Evolutionary conservation across 2,888 invertebrate genomes (phyloP).

Genomic region (Congeria kusceri): DNA sequence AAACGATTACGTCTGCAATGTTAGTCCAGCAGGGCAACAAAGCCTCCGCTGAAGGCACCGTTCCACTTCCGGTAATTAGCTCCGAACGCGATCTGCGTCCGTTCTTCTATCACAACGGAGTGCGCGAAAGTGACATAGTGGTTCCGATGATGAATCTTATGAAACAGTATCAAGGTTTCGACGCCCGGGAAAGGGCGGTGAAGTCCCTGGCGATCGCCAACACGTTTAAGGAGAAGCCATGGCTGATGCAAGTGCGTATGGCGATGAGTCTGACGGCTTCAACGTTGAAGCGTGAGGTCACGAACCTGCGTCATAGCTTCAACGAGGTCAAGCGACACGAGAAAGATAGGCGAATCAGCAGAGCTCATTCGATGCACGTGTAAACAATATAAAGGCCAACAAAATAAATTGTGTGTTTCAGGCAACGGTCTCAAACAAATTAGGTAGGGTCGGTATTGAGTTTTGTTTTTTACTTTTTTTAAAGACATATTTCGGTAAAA

Average conservation of each 20-base stretch:
- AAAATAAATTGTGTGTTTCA: too few species aligned
- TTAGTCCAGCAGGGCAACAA: slow-evolving; percentile 73
- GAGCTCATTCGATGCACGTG: slow-evolving; percentile 17
- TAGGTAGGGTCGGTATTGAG: too few species aligned
- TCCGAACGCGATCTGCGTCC: slow-evolving; percentile 78
- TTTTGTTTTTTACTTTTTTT: too few species aligned
- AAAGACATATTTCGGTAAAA: too few species aligned
- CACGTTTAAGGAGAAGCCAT: slow-evolving; percentile 84
- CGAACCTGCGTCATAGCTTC: slow-evolving; percentile 61
- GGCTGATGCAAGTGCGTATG: slow-evolving; percentile 83
- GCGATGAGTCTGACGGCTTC: slow-evolving; percentile 81
- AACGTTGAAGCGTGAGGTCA: slow-evolving; percentile 76
- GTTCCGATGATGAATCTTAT: slow-evolving; percentile 77
- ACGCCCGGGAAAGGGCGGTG: slow-evolving; percentile 82
- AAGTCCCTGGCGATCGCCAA: slow-evolving; percentile 83
- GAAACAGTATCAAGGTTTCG: slow-evolving; percentile 78
- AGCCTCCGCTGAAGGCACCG: slow-evolving; percentile 72
- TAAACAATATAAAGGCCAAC: background rate
- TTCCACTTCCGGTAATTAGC: slow-evolving; percentile 80
- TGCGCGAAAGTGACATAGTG: slow-evolving; percentile 75
- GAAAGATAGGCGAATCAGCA: slow-evolving; percentile 45
- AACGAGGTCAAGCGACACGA: slow-evolving; percentile 49
- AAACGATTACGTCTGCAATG: slow-evolving; percentile 67
- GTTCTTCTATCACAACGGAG: slow-evolving; percentile 80
- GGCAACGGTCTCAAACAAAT: too few species aligned